Conservation (phyloP, 2,797 vertebrate species). For the Numenius phaeopus region DNA sequence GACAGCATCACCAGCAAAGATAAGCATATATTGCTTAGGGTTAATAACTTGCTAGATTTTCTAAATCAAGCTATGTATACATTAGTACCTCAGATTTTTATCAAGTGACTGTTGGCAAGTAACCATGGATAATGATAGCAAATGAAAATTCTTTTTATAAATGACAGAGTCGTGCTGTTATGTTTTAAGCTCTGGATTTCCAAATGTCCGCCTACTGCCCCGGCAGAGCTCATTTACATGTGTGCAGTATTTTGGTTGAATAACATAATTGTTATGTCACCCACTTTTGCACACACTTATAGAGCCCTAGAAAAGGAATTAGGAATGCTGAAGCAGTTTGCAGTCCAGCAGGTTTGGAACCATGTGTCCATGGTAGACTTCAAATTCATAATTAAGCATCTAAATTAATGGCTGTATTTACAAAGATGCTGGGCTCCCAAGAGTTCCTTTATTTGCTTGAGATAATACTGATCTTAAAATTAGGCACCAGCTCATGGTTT, state of each 20-base stretch:
- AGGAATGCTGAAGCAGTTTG: background rate
- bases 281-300: background rate
- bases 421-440: background rate
- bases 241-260: background rate
- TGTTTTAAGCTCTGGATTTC: constrained; percentile 12
- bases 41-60: constrained; percentile 64
- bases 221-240: constrained; percentile 10
- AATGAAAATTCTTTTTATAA: constrained; percentile 26
- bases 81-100: constrained; percentile 59
- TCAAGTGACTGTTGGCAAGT: constrained; percentile 54
- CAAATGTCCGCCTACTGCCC: constrained; percentile 4
- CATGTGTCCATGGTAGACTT: background rate
- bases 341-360: background rate
- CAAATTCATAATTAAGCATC: constrained; percentile 6
- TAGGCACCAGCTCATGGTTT: background rate
- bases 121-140: constrained; percentile 40
- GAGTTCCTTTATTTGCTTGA: constrained; percentile 2
- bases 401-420: background rate
- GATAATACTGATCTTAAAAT: background rate
- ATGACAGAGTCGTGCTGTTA: background rate
- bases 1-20: constrained; percentile 67
- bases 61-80: constrained; percentile 52
- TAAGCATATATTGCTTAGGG: constrained; percentile 58
- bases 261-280: background rate
- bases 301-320: background rate